phyloP scores from a whole-genome alignment of 92 coral and sea anemone genomes.

The Phenganax stokvisi region DNA sequence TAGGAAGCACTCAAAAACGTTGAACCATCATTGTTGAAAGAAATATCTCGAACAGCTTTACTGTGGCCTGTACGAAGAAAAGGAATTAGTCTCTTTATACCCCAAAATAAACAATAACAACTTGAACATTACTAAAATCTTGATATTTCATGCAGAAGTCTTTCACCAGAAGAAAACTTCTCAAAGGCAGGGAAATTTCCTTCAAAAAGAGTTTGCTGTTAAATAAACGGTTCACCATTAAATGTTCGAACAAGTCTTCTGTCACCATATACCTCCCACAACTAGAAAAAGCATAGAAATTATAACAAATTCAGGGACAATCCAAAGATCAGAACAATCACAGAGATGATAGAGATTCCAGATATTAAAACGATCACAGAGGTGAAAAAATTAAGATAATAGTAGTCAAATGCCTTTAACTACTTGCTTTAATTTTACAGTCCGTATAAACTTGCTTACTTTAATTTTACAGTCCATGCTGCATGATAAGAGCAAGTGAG shows the following conservation, averaged over 20 bases:
- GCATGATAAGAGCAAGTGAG: conserved; percentile 81
- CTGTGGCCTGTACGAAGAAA: conserved; percentile 64
- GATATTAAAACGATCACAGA: no score
- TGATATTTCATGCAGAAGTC: not conserved
- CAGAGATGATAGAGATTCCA: no score
- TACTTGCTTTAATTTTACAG: no score
- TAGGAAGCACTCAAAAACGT: conserved; percentile 93
- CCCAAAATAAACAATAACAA: not conserved
- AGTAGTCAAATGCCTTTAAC: no score
- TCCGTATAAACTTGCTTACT: conserved; percentile 36
- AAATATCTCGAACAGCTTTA: conserved; percentile 92
- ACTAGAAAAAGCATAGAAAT: conserved; percentile 42
- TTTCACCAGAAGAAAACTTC: not conserved
- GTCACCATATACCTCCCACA: conserved; percentile 97
- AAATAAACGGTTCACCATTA: conserved; percentile 47
- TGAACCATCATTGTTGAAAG: conserved; percentile 78
- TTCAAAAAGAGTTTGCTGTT: not conserved
- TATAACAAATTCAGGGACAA: not conserved
- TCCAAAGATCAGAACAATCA: no score
- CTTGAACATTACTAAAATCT: not conserved
- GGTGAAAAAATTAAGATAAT: no score
- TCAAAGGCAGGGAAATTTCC: not conserved
- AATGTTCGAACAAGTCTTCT: conserved; percentile 88
- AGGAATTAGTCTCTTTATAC: not conserved
- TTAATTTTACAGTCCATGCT: conserved; percentile 97